Evolutionary conservation across 2,888 invertebrate species (phyloP), one percentile per base, ranked within the genome.

Genomic region (Tridacna crocea): DNA sequence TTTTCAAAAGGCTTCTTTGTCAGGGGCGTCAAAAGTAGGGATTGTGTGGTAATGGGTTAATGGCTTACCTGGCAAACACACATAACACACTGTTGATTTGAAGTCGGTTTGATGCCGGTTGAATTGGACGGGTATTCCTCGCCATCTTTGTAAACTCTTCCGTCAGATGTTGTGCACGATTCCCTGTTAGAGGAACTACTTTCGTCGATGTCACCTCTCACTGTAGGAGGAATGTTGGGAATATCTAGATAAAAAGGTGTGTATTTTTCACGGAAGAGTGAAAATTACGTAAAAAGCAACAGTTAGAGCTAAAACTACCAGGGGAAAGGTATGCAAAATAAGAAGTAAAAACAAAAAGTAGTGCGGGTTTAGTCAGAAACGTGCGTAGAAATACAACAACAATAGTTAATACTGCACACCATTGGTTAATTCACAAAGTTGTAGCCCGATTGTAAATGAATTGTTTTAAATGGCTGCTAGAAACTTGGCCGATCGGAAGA

Each of bases 51-150:
- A n/a, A n/a, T n/a, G n/a, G n/a, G n/a, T n/a, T n/a, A 36, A 68
- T 36, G 36, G 82, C 91, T 89, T 88, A 95, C 95, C 91, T 93
- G 91, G 79, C 95, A 95, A 19, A 91, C 89, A 82, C 95, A 95
- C 77, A 94, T 93, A 80, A 95, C 94, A 82, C 95, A 95, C 84
- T 95, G 95, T 83, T 94, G 93, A 13, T 89, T 88, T 13, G 87
- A 87, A 27, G 92, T 92, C 3, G 92, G 90, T 60, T 91, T 91
- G 48, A 95, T 88, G 11, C 93, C 93, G 0, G 94, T 93, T 22
- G 91, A 89, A 89, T 94, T 94, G 46, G 94, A 94, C 4, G 94
- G 91, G 88, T 95, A 95, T 22, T 91, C 89, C 68, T 94, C 93
- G 19, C 94, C 94, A 85, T 95, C 93, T 63, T 92, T 89, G 89